Evolutionary conservation across 1,140 invertebrate species (phyloP).

Genomic region (Tachypleus tridentatus): DNA sequence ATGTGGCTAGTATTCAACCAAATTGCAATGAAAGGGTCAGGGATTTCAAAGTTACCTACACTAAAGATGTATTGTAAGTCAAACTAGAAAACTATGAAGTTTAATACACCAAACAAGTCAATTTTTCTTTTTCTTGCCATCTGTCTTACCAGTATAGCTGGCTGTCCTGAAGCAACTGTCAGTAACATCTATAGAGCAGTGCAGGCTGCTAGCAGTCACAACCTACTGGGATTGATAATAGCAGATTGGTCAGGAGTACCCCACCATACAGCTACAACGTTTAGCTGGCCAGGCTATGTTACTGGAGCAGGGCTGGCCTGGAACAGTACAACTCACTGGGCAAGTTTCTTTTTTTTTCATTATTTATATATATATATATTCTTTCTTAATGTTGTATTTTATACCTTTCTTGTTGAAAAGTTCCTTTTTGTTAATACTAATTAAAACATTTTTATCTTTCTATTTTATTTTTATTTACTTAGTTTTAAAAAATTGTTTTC

Average conservation of each 20-base stretch:
- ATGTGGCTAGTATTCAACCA: too few species aligned
- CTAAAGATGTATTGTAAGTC: too few species aligned
- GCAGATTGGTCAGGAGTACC: constrained; percentile 53
- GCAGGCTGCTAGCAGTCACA: constrained; percentile 41
- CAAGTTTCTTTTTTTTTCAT: constrained; percentile 23
- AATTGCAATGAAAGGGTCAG: too few species aligned
- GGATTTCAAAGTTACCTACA: too few species aligned
- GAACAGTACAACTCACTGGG: constrained; percentile 47
- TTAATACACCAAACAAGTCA: background rate
- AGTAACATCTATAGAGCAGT: constrained; percentile 47
- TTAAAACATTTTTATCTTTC: too few species aligned
- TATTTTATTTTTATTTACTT: too few species aligned
- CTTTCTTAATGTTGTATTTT: too few species aligned
- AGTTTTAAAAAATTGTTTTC: too few species aligned
- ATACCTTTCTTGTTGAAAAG: too few species aligned
- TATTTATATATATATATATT: constrained; percentile 3
- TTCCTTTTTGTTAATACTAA: too few species aligned
- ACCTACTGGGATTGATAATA: constrained; percentile 45
- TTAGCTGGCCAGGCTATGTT: constrained; percentile 52
- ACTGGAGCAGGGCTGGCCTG: constrained; percentile 49
- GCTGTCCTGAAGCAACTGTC: constrained; percentile 50
- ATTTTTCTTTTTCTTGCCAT: background rate
- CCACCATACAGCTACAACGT: constrained; percentile 48
- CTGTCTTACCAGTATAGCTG: constrained; percentile 39
- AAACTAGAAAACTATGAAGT: too few species aligned